Evolutionary conservation across 2,797 vertebrate genomes (phyloP), one percentile per base, ranked within the genome.

Genomic region (Philypnodon macrostomus): DNA sequence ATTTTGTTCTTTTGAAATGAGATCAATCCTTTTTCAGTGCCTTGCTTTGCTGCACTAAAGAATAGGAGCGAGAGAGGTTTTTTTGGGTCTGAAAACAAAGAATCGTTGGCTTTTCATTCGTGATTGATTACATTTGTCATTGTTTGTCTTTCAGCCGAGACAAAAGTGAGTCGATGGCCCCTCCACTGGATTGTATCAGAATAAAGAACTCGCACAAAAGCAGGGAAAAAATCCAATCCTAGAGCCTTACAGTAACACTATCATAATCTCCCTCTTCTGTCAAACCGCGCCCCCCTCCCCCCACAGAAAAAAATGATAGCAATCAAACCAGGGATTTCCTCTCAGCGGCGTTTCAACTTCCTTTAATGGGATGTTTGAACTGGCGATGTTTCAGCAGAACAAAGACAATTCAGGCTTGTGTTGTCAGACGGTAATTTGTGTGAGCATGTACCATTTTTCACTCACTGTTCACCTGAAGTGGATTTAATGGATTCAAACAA

Each of bases 301-400:
- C 59, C 58, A 75, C n/a, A n/a, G n/a, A n/a, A n/a, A 57, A 63
- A 55, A 67, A 53, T 29, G 13, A 4, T 38, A 45, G 35, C 58
- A 63, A 72, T 77, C 58, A 58, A 34, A 30, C 48, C 44, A 32
- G 17, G 4, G 34, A 56, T 44, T 60, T 40, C 10, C 59, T 46
- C 36, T 48, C 13, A 11, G 14, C 13, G 4, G 18, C 6, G 45
- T 47, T 38, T 60, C 8, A 1, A 8, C 44, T 30, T 55, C 40
- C 32, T 36, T 39, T 63, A 64, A 61, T 73, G 53, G 53, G 56
- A 59, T 69, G 46, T 61, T 65, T 58, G 63, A 62, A 72, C 62
- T 37, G 42, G 44, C 58, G 54, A 62, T 75, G 50, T 62, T 29
- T 65, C 38, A 63, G 34, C 35, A 58, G 46, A 63, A 47, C 46